These are phyloP conservation scores for Sitodiplosis mosellana DNA, from an alignment of 1,140 invertebrate genomes.

Conservation along the genomic window DNA sequence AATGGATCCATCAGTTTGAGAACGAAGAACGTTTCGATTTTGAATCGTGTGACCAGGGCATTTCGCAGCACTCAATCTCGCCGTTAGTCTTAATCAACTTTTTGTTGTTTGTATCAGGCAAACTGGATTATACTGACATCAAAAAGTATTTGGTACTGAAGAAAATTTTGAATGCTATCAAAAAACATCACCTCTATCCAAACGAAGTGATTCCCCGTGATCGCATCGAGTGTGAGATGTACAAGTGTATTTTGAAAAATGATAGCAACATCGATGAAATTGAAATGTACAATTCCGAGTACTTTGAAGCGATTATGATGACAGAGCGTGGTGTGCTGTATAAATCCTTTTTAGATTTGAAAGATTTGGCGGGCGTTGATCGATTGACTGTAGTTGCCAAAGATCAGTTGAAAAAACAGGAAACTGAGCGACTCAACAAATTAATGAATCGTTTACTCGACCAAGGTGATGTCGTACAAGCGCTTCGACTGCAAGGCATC, in stretches of 20 bases:
- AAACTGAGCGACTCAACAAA: conserved; percentile 13
- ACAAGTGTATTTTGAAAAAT: conserved; percentile 15
- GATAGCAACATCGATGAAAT: conserved; percentile 3
- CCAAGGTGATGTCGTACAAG: conserved; percentile 24
- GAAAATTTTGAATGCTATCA: conserved; percentile 16
- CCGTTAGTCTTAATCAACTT: conserved; percentile 20
- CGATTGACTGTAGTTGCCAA: conserved; percentile 17
- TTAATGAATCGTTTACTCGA: conserved; percentile 21
- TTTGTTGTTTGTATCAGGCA: conserved; percentile 12
- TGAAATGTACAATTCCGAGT: conserved; percentile 20
- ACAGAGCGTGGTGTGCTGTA: conserved; percentile 20
- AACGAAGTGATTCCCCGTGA: conserved; percentile 22
- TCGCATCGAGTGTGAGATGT: conserved; percentile 23
- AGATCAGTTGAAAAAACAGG: conserved; percentile 6
- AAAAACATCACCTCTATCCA: conserved; percentile 19
- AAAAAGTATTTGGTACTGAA: conserved; percentile 16
- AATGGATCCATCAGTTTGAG: conserved; percentile 14
- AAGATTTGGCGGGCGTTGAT: conserved; percentile 21
- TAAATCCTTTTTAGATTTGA: conserved; percentile 21
- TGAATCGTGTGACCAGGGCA: conserved; percentile 15
- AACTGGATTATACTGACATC: not conserved
- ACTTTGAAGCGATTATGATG: conserved; percentile 22
- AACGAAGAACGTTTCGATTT: conserved; percentile 7
- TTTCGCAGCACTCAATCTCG: conserved; percentile 13
- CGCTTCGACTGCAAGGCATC: conserved; percentile 27